Evolutionary conservation across 1,140 invertebrate genomes (phyloP).

Genomic region (Rhopalosiphum maidis): DNA sequence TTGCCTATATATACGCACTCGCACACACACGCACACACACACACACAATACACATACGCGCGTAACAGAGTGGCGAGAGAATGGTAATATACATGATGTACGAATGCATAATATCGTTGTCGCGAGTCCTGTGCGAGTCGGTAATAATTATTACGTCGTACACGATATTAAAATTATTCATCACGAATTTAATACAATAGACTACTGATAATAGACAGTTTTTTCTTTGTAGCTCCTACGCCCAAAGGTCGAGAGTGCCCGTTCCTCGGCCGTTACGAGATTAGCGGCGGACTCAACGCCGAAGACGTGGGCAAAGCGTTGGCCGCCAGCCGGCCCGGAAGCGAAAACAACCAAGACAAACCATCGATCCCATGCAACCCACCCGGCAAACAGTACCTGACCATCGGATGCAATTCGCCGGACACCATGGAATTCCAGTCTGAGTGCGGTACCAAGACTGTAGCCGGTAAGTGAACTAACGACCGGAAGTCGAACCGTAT

Average conservation of each 20-base stretch:
- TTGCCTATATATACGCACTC: neutral
- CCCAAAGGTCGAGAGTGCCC: constrained; percentile 59
- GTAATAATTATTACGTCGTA: neutral
- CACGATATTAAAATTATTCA: neutral
- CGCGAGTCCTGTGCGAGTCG: neutral
- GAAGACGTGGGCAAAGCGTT: constrained; percentile 57
- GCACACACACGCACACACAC: neutral
- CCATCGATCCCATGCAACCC: constrained; percentile 42
- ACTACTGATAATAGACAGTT: neutral
- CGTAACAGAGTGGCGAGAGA: neutral
- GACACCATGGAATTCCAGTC: constrained; percentile 74
- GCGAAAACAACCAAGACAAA: constrained; percentile 51
- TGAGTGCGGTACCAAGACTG: constrained; percentile 65
- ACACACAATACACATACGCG: neutral
- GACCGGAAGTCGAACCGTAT: neutral
- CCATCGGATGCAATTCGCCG: constrained; percentile 59
- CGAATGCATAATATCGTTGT: neutral
- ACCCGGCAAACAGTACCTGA: constrained; percentile 58
- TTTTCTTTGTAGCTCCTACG: constrained; percentile 59
- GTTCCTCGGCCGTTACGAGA: constrained; percentile 59
- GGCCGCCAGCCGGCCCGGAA: constrained; percentile 50
- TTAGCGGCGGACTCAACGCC: constrained; percentile 58
- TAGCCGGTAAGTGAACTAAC: constrained; percentile 34
- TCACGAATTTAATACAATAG: neutral
- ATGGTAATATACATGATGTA: neutral